Base-by-base conservation (phyloP, 2,797 vertebrate species). In the Galago senegalensis region DNA sequence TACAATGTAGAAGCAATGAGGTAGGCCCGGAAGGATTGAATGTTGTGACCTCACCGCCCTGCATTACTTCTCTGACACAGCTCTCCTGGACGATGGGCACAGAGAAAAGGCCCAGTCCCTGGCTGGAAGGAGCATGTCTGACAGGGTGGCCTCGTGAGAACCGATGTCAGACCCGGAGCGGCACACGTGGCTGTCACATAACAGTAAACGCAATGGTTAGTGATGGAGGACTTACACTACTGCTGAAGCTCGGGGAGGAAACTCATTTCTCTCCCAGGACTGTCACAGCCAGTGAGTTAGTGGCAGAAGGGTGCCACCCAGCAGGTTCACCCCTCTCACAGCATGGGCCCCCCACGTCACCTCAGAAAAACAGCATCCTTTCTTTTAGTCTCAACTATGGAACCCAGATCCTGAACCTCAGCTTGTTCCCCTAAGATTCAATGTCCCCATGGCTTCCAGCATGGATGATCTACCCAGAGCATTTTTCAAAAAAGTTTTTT, bases 1-100 rank as follows among this genome's bases (percentile, higher is more conserved):
- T 43, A 43, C 14, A 92, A 86, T 93, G 46, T 63, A 88, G 61
- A 96, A 96, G 46, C n/a, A 80, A 96, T 84, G 46, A 76, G 9
- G 7, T n/a, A 93, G 27, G 85, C 31, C 13, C 60, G 79, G 37
- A 95, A 93, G 65, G 89, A 65, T 3, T 17, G 72, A 88, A 67
- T 43, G 27, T 79, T 86, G 95, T 85, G 43, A 84, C 21, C 40
- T 31, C 8, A 46, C 61, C 23, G 46, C 49, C 65, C 43, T 46
- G 49, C 18, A 0, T 23, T 73, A 87, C 81, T 87, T 89, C 43
- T 17, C 31, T 43, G 43, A 82, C n/a, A 18, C 58, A 21, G 12
- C 4, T 65, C 65, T 80, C 83, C n/a, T 63, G 16, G 34, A 69
- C 11, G 31, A 75, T n/a, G 0, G 21, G 60, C 37, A 60, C 18